phyloP scores from a whole-genome alignment of 2,888 invertebrate genomes.

The Plebejus melissa region DNA sequence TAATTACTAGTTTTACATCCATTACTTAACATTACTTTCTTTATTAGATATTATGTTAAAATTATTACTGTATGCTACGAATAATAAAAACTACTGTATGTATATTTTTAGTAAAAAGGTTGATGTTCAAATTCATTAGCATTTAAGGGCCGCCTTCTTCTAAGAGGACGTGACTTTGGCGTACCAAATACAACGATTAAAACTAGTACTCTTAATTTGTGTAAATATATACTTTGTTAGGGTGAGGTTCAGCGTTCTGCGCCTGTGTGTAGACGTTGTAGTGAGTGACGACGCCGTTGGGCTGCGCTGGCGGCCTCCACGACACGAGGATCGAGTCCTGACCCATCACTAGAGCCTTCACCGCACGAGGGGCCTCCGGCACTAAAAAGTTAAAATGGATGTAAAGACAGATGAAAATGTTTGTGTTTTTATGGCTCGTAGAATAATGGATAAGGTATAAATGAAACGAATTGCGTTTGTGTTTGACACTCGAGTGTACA shows the following conservation, averaged over 20 bases:
- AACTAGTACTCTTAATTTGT: not conserved
- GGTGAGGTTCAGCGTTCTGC: constrained; percentile 84
- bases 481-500: too few relatives aligned
- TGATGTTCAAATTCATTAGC: too few relatives aligned
- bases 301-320: constrained; percentile 95
- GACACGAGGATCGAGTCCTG: constrained; percentile 94
- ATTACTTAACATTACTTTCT: too few relatives aligned
- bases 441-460: too few relatives aligned
- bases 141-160: too few relatives aligned
- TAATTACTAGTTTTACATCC: too few relatives aligned
- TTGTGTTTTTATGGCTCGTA: too few relatives aligned
- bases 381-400: constrained; percentile 72
- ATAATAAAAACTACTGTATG: too few relatives aligned
- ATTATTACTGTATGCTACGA: too few relatives aligned
- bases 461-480: too few relatives aligned
- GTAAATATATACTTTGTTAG: constrained; percentile 81
- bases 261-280: constrained; percentile 94
- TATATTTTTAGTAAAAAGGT: too few relatives aligned
- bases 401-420: not conserved
- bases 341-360: constrained; percentile 96
- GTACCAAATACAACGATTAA: not conserved
- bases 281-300: constrained; percentile 95
- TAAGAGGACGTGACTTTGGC: not conserved
- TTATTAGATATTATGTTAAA: too few relatives aligned
- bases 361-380: constrained; percentile 94